These are phyloP conservation scores for Leptosomus discolor DNA, from an alignment of 2,113 vertebrate genomes.

Conservation along the genomic window DNA sequence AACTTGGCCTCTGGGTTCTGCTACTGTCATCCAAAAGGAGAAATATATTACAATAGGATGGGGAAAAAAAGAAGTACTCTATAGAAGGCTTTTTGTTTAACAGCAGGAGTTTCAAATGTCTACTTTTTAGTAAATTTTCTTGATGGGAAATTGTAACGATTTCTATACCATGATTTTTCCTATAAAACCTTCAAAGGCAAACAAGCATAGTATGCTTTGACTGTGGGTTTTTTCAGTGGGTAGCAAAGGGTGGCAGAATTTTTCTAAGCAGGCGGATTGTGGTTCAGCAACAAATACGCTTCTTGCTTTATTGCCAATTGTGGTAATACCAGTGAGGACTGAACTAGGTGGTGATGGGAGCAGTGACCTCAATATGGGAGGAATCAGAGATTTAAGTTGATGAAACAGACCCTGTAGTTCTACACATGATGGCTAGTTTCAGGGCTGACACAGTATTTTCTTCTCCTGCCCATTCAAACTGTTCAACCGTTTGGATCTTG, in stretches of 20 bases:
- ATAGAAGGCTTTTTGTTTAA: not conserved
- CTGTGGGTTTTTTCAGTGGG: not conserved
- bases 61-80: not conserved
- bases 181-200: not conserved
- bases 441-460: not conserved
- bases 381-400: not conserved
- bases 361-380: not conserved
- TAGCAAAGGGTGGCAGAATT: not conserved
- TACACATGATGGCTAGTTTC: not conserved
- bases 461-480: not conserved
- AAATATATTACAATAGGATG: not conserved
- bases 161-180: not conserved
- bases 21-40: not conserved
- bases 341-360: not conserved
- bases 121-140: not conserved
- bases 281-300: not conserved
- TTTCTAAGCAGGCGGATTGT: not conserved
- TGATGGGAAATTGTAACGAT: not conserved
- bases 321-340: not conserved
- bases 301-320: not conserved
- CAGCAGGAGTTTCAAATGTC: not conserved
- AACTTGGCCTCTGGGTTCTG: slow-evolving; percentile 8
- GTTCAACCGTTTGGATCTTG: not conserved
- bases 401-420: not conserved
- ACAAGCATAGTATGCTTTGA: not conserved